Conservation (phyloP, 2,113 vertebrate species). For the Poeciliopsis prolifica region DNA sequence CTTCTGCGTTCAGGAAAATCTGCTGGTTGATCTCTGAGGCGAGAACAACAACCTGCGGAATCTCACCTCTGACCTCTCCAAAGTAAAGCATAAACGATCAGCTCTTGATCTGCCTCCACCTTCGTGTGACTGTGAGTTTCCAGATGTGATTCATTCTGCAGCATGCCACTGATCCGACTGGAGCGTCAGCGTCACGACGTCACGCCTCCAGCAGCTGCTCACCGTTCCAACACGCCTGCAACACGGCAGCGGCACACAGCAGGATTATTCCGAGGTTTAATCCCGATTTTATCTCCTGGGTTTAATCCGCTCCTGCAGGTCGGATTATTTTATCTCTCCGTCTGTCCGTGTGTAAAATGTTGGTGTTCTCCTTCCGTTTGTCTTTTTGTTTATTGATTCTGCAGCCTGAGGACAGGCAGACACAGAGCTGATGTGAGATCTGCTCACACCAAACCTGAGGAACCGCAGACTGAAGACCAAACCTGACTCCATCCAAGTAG, state of each 20-base stretch:
- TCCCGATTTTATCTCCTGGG: slow-evolving; percentile 1
- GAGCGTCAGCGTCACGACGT: neutral
- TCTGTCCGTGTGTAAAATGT: neutral
- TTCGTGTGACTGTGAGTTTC: neutral
- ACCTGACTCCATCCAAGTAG: neutral
- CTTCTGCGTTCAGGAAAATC: too few species aligned
- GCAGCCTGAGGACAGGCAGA: neutral
- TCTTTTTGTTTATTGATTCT: neutral
- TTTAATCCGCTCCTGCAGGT: slow-evolving; percentile 24
- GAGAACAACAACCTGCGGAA: neutral
- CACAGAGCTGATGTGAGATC: neutral
- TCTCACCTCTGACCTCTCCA: neutral
- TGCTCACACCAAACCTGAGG: neutral
- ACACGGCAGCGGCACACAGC: slow-evolving; percentile 1
- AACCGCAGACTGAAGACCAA: neutral
- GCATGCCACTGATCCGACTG: neutral
- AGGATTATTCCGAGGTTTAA: slow-evolving; percentile 8
- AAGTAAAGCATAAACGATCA: too few species aligned
- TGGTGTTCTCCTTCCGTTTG: neutral
- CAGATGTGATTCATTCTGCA: neutral
- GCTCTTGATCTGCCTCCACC: too few species aligned
- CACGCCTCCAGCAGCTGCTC: neutral
- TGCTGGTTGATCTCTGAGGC: neutral
- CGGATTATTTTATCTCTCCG: slow-evolving; percentile 9
- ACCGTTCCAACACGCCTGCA: neutral